Evolutionary conservation across 1,140 invertebrate genomes (phyloP), one percentile per base, ranked within the genome.

Genomic region (Cyphomyrmex costatus): DNA sequence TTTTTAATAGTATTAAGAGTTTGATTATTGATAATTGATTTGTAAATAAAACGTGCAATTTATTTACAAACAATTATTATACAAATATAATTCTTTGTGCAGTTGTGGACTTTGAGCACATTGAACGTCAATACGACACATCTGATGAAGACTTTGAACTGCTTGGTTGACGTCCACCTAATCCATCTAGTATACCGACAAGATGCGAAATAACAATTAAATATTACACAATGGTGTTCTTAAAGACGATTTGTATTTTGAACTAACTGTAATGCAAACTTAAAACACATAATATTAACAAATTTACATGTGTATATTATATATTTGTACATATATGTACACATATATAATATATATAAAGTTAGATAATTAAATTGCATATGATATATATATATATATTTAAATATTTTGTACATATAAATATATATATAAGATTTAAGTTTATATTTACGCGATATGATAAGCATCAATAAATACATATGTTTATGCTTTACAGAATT

Each of bases 71-170:
- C 7, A 19, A 56, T 46, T 7, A 16, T 71, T 33, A 85, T 58
- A 77, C 33, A 16, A 60, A 66, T 56, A 51, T 86, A 56, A 73
- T 85, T 83, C 3, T 88, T 86, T 71, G 78, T 93, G 77, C 78
- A 95, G 94, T 93, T 92, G 85, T 94, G 86, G 93, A 91, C 80
- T 92, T 94, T 77, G 94, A 94, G 76, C 87, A 92, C 10, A 49
- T 93, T 53, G 94, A 95, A 77, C 92, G 93, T 66, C 94, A 95
- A 24, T 95, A 94, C 87, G 95, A 96, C 86, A 95, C 95, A 73
- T 96, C 96, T 14, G 96, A 96, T 85, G 96, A 96, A 88, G 96
- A 96, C 71, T 96, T 96, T 90, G 96, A 96, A 90, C 90, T 96
- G 42, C 93, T 96, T 83, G 95, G 96, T 93, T 96, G 93, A 96